Evolutionary conservation across 2,797 vertebrate genomes (phyloP), one percentile per base, ranked within the genome.

Genomic region (Galagoides demidoff): DNA sequence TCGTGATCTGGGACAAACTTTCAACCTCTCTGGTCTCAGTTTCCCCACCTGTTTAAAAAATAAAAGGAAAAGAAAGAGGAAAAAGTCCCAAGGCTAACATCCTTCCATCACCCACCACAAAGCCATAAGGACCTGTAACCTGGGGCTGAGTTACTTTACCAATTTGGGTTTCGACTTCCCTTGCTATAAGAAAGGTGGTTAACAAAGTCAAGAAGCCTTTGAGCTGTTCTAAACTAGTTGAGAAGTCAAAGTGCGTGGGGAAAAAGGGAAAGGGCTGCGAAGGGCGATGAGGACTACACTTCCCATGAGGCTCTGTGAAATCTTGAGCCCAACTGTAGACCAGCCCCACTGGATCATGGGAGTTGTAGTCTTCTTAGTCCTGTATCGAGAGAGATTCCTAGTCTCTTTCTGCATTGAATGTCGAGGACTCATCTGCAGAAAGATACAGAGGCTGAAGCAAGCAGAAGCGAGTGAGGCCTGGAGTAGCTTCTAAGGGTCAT

Each of bases 241-340:
- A 31, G 22, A 9, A 59, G 43, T 64, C 61, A 27, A 76, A 89
- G 78, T 37, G 66, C 27, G 16, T 81, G 39, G 43, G 66, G 52
- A 84, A 39, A 37, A 8, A 9, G 39, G 55, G 37, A 6, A 45
- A 13, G 16, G 20, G 66, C 34, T 3, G 5, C 39, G 0, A 37
- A 59, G 17, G 5, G 16, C 4, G 1, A 17, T 34, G 77, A 23
- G 52, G 73, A 94, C 76, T 76, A 82, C 82, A 59, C 82, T 89
- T 96, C 94, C 95, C 74, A 45, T 19, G 13, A 92, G 63, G n/a
- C 59, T 29, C 27, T 37, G 5, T 22, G 68, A 89, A 13, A n/a
- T 12, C 37, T 76, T 9, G 55, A 78, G 19, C 25, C 64, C 92
- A n/a, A 0, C 0, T 8, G 29, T 43, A 57, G 61, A 52, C 43